phyloP scores from a whole-genome alignment of 2,113 vertebrate genomes.

The Mastomys natalensis region DNA sequence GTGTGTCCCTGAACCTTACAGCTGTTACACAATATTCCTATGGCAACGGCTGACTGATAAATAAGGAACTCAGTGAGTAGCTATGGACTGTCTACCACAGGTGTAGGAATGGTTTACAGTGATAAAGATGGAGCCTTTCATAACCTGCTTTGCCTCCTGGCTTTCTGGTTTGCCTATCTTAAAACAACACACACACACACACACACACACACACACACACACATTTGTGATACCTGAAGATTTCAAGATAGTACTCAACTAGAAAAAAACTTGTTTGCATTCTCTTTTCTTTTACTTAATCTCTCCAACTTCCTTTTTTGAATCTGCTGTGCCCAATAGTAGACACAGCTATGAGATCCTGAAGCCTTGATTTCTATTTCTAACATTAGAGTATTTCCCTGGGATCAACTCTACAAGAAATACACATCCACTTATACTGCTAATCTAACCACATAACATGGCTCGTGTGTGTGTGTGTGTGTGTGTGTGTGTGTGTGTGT shows the following conservation, averaged over 20 bases:
- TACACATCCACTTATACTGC: background rate
- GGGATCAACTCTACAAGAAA: background rate
- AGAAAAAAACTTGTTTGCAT: background rate
- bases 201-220: too few relatives aligned
- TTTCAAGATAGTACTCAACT: background rate
- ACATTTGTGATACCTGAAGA: background rate
- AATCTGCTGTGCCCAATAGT: background rate
- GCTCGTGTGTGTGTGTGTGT: background rate
- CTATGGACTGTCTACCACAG: too few relatives aligned
- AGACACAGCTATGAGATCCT: background rate
- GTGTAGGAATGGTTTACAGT: background rate
- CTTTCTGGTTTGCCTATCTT: background rate
- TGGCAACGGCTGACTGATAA: background rate
- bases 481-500: background rate
- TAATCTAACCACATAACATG: background rate
- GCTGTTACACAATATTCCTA: background rate
- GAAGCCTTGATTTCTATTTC: background rate
- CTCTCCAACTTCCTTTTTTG: background rate
- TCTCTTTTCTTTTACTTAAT: background rate
- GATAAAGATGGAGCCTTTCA: too few relatives aligned
- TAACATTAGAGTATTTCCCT: slow-evolving; percentile 13
- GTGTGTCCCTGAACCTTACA: background rate
- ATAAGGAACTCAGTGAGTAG: background rate
- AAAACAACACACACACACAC: background rate
- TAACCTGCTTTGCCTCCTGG: background rate